phyloP scores from a whole-genome alignment of 1,140 invertebrate genomes.

The Paraescarpia echinospica region DNA sequence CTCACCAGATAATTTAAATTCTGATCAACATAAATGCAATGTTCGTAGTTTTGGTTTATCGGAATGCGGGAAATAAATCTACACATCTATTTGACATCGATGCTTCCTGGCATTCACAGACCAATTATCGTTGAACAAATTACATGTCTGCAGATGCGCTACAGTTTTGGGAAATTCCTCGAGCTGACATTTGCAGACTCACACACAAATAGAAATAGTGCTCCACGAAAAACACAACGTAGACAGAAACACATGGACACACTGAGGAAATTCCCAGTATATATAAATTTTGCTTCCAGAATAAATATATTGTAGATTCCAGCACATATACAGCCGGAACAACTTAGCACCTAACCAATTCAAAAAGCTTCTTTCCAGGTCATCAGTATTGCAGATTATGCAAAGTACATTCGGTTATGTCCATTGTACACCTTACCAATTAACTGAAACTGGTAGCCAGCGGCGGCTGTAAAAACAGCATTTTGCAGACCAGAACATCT shows the following conservation, averaged over 20 bases:
- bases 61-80: not conserved
- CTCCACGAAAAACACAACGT: not conserved
- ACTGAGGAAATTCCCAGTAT: not conserved
- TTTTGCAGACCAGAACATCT: not conserved
- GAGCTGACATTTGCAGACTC: not conserved
- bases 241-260: not conserved
- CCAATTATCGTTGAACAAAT: not conserved
- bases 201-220: too few species aligned
- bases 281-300: not conserved
- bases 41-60: not conserved
- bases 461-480: not conserved
- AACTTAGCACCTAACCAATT: not conserved
- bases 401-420: too few species aligned
- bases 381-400: too few species aligned
- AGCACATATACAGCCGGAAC: not conserved
- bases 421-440: not conserved
- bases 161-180: not conserved
- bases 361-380: not conserved
- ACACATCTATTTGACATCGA: not conserved
- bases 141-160: not conserved
- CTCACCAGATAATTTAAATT: not conserved
- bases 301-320: not conserved
- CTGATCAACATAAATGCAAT: not conserved
- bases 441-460: not conserved
- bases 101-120: not conserved